Evolutionary conservation across 2,888 invertebrate species (phyloP).

Genomic region (Meiosimyza decipiens): DNA sequence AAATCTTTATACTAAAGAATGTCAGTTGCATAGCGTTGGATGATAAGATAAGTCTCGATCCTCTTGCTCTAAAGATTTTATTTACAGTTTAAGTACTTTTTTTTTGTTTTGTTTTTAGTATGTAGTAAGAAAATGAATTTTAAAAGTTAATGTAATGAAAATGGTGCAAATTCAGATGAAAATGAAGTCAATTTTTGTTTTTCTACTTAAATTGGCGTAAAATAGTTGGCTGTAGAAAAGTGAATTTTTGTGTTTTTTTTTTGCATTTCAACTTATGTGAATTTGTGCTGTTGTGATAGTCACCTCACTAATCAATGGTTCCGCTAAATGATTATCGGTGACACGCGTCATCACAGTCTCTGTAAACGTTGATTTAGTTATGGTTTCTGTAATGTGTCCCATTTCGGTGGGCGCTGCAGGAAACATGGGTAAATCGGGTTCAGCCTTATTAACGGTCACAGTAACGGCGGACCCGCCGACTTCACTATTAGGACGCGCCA

Average conservation of each 20-base stretch:
- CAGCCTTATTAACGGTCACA: slow-evolving; percentile 84
- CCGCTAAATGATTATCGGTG: slow-evolving; percentile 90
- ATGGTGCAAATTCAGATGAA: slow-evolving; percentile 27
- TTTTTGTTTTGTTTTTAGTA: too few species aligned
- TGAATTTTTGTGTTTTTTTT: slow-evolving; percentile 36
- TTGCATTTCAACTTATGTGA: slow-evolving; percentile 42
- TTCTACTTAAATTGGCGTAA: slow-evolving; percentile 9
- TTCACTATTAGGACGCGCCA: slow-evolving; percentile 65
- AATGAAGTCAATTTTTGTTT: slow-evolving; percentile 16
- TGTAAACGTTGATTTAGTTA: slow-evolving; percentile 95
- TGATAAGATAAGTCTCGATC: too few species aligned
- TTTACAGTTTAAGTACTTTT: slow-evolving; percentile 17
- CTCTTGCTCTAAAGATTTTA: slow-evolving; percentile 13
- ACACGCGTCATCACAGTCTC: slow-evolving; percentile 94
- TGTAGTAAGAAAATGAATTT: too few species aligned
- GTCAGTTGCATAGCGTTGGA: too few species aligned
- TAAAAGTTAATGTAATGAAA: slow-evolving; percentile 2
- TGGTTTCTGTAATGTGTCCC: slow-evolving; percentile 92
- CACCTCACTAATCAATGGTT: slow-evolving; percentile 91
- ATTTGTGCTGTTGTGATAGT: slow-evolving; percentile 56
- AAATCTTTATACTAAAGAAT: too few species aligned
- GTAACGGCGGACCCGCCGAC: slow-evolving; percentile 73
- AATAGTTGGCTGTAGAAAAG: slow-evolving; percentile 17
- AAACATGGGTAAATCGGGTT: slow-evolving; percentile 76
- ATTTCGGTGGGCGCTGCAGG: slow-evolving; percentile 86